Percentiles rank a stretch among this genome's conserved stretches.
These are phyloP conservation scores for Doryteuthis pealeii DNA, from an alignment of 1,140 invertebrate species.

Conservation along the genomic window DNA sequence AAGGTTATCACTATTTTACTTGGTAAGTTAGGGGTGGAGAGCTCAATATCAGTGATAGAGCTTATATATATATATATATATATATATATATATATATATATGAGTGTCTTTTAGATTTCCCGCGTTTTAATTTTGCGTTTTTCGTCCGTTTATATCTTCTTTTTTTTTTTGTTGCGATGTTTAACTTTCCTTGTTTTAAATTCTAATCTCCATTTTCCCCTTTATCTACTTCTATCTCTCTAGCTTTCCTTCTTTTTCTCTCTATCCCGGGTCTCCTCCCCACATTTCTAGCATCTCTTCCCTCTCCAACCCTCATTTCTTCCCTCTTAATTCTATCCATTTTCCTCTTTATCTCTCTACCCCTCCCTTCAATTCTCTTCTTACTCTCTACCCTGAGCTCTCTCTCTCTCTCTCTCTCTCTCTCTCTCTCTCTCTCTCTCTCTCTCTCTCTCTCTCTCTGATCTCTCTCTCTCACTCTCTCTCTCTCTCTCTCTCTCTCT, in stretches of 20 bases:
- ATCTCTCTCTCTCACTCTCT: slow-evolving; percentile 8
- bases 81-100: background rate
- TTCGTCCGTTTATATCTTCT: background rate
- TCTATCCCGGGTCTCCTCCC: too few species aligned
- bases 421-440: background rate
- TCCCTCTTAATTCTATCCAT: background rate
- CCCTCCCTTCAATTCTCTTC: too few species aligned
- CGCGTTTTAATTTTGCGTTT: background rate
- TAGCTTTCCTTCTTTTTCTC: background rate
- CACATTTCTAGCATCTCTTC: background rate
- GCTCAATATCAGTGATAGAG: too few species aligned
- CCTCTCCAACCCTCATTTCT: background rate
- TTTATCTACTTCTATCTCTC: background rate
- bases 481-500: slow-evolving; percentile 20
- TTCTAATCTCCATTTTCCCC: background rate
- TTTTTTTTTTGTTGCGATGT: background rate
- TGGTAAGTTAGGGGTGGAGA: too few species aligned
- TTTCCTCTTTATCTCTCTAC: background rate
- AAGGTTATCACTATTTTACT: too few species aligned
- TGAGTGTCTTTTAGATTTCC: background rate
- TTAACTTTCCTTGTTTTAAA: background rate
- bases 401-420: background rate
- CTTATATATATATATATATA: background rate
- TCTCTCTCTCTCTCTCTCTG: background rate
- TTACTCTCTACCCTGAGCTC: background rate